These are phyloP conservation scores for Chlorops oryzae DNA, from an alignment of 1,140 invertebrate genomes.

Conservation along the genomic window DNA sequence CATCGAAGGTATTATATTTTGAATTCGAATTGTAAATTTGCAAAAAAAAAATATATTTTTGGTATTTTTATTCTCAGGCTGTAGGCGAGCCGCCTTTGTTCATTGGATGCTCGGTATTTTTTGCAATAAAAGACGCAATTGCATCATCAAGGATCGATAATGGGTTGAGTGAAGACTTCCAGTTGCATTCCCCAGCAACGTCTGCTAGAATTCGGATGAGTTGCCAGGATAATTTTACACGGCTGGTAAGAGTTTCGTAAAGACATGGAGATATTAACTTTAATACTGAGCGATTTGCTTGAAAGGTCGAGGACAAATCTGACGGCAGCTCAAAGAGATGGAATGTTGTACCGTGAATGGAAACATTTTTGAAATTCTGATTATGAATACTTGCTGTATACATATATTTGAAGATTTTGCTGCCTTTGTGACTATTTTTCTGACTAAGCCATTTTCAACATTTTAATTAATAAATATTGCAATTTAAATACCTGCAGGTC, in stretches of 20 bases:
- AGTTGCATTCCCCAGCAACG: slow-evolving; percentile 80
- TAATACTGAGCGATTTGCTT: too few species aligned
- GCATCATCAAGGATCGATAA: slow-evolving; percentile 66
- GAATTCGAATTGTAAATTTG: slow-evolving; percentile 45
- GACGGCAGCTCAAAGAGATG: too few species aligned
- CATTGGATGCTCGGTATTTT: slow-evolving; percentile 77
- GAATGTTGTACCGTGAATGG: too few species aligned
- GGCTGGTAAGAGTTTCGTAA: slow-evolving; percentile 58
- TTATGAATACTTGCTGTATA: too few species aligned
- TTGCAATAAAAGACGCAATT: slow-evolving; percentile 87
- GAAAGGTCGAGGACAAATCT: too few species aligned
- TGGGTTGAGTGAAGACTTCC: slow-evolving; percentile 58
- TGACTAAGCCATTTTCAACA: too few species aligned
- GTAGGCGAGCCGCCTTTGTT: slow-evolving; percentile 94
- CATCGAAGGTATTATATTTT: slow-evolving; percentile 69
- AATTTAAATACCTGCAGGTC: too few species aligned
- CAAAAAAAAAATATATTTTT: not conserved
- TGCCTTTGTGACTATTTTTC: too few species aligned
- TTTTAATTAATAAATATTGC: too few species aligned
- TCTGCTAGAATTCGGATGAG: slow-evolving; percentile 84
- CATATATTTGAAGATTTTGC: too few species aligned
- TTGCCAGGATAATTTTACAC: slow-evolving; percentile 78
- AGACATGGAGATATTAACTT: too few species aligned
- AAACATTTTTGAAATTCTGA: too few species aligned
- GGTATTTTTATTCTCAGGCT: slow-evolving; percentile 52